Evolutionary conservation across 2,888 invertebrate species (phyloP), one percentile per base, ranked within the genome.

Genomic region (Endotricha flammealis): DNA sequence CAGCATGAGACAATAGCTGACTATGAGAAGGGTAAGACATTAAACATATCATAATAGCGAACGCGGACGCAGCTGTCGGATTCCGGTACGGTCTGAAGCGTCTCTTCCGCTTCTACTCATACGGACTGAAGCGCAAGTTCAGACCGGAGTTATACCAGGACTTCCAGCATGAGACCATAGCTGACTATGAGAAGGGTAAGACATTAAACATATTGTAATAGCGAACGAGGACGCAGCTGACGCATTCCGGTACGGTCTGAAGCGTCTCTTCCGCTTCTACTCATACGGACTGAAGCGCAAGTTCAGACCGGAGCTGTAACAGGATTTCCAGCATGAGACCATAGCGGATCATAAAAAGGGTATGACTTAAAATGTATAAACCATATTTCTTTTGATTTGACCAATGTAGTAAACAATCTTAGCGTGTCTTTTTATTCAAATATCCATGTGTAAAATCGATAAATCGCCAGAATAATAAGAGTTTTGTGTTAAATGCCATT

Each of bases 241-340:
- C 47, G 97, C 98, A 6, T 97, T 95, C 88, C 93, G 97, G 68
- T 97, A 93, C 75, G 73, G 73, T 3, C 27, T 94, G n/a, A 94
- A 94, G 69, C 94, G 94, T 58, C 81, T 94, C 5, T 99, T 99
- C 91, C 91, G 99, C 28, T 99, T 97, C 89, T 99, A 93, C 88
- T 98, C 97, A 53, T 99, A 99, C 79, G 99, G 99, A 0, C 88
- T 99, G 41, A 99, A 99, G 86, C 93, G 93, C 59, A 95, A 97
- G 81, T 99, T 98, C 89, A 89, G 98, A 41, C 94, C 94, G n/a
- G 95, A 97, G 53, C 85, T 99, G 24, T 99, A 97, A 82, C 92
- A 95, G 73, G 97, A 99, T 78, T 99, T 99, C 88, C 97, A 98
- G 88, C 89, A 90, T 36, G 97, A 98, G 81, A 97, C 97, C 0